Evolutionary conservation across 1,140 invertebrate species (phyloP).

Genomic region (Drosophila mojavensis): DNA sequence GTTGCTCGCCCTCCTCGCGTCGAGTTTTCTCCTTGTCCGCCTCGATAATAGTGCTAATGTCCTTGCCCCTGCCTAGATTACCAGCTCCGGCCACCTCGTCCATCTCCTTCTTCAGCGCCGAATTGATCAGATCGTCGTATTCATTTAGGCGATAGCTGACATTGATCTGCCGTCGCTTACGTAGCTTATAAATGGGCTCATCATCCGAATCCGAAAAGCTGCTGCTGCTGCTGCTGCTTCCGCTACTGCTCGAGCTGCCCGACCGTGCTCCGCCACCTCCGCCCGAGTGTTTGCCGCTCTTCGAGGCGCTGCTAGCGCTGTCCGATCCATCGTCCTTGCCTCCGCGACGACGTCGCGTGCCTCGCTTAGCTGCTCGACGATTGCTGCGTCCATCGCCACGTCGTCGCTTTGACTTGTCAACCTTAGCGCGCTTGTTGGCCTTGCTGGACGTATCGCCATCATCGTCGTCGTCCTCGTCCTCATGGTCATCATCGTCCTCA

Average conservation of each 20-base stretch:
- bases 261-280: constrained; percentile 27
- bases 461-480: constrained; percentile 44
- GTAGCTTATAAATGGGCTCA: constrained; percentile 92
- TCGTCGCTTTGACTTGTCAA: constrained; percentile 63
- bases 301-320: constrained; percentile 51
- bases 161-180: constrained; percentile 89
- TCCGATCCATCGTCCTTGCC: constrained; percentile 41
- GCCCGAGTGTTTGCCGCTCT: constrained; percentile 49
- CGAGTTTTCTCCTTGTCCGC: constrained; percentile 88
- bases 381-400: constrained; percentile 77
- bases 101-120: constrained; percentile 93
- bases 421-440: constrained; percentile 42
- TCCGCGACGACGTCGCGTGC: constrained; percentile 65
- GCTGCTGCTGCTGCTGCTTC: constrained; percentile 82
- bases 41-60: constrained; percentile 94
- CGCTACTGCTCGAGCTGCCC: constrained; percentile 75
- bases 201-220: constrained; percentile 86
- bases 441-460: constrained; percentile 39
- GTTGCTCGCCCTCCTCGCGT: constrained; percentile 66
- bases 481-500: constrained; percentile 31
- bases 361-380: constrained; percentile 58
- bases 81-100: constrained; percentile 90
- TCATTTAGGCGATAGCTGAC: constrained; percentile 95
- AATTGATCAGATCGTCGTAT: constrained; percentile 97
- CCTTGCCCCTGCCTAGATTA: constrained; percentile 93